Evolutionary conservation across 1,140 invertebrate species (phyloP), one percentile per base, ranked within the genome.

Genomic region (Ruditapes philippinarum): DNA sequence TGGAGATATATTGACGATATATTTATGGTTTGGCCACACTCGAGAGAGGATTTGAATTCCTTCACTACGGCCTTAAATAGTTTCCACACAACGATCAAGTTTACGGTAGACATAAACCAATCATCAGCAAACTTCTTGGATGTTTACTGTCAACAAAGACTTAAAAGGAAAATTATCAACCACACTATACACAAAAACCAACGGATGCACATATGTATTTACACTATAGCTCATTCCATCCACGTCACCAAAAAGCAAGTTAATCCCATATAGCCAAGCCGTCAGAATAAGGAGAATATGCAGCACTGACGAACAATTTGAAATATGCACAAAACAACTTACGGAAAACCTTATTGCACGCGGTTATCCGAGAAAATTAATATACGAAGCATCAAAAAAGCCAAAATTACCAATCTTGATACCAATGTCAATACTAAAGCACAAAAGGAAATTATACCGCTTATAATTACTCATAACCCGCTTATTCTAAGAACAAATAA

Each of bases 1-100:
- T 80, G 49, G 78, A 51, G 78, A 17, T 80, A 57, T 45, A 80
- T 80, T 17, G 78, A 57, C 28, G 49, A 80, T 57, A 80, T 80
- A 14, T 80, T 80, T 28, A 57, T 80, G 25, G 57, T 80, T 17
- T 80, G 78, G 78, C 45, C 45, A 54, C 54, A 33, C 49, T n/a
- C 78, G n/a, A 7, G 22, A 19, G 49, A 80, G 22, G 78, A 45
- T 5, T 28, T 78, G n/a, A 25, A 4, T 38, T 49, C 74, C 74
- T 78, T 78, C 42, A 78, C 49, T 25, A 28, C n/a, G 74, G 42
- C 40, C 49, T 40, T 45, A 45, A 45, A 45, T 45, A 45, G 42
- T 7, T 14, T 7, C 14, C 42, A 45, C 14, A 5, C 14, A 5
- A 7, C 42, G 42, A 45, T 45, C 5, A 45, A 45, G 14, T 45